Conservation (phyloP, 2,797 vertebrate species). For the Oceanodroma leucorhoa region DNA sequence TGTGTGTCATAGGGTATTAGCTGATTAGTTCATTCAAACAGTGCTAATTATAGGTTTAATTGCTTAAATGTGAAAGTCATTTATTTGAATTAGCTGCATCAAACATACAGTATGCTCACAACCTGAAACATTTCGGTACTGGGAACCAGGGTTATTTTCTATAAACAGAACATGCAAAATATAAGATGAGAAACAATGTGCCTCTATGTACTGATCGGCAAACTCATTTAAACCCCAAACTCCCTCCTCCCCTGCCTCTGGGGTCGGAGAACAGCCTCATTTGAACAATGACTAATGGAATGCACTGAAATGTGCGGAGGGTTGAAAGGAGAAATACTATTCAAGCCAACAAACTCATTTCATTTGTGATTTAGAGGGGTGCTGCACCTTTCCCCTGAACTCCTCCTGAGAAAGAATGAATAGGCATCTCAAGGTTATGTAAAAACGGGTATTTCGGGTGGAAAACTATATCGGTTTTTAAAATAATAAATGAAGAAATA, state of each 20-base stretch:
- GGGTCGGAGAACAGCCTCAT: conserved; percentile 62
- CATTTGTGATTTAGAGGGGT: conserved; percentile 68
- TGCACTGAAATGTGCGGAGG: conserved; percentile 60
- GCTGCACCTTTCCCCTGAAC: conserved; percentile 46
- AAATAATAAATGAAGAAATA: conserved; percentile 64
- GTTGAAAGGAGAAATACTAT: conserved; percentile 68
- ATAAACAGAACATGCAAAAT: conserved; percentile 51
- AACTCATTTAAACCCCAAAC: conserved; percentile 70
- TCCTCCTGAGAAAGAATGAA: conserved; percentile 61
- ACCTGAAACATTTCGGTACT: conserved; percentile 39
- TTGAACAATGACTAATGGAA: conserved; percentile 68
- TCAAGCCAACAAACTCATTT: conserved; percentile 69
- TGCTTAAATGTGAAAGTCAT: conserved; percentile 48
- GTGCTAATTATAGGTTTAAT: conserved; percentile 43
- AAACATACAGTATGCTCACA: conserved; percentile 18
- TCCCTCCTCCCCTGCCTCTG: conserved; percentile 61
- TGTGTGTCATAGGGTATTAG: conserved; percentile 45
- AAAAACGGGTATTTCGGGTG: conserved; percentile 51
- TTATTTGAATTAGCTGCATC: conserved; percentile 60
- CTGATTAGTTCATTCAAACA: conserved; percentile 53
- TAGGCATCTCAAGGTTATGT: conserved; percentile 56
- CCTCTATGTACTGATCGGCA: conserved; percentile 61
- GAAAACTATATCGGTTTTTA: conserved; percentile 57
- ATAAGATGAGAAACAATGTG: conserved; percentile 53
- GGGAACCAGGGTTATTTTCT: conserved; percentile 16